Evolutionary conservation across 2,888 invertebrate species (phyloP), one percentile per base, ranked within the genome.

Genomic region (Hirtodrosophila confusa): DNA sequence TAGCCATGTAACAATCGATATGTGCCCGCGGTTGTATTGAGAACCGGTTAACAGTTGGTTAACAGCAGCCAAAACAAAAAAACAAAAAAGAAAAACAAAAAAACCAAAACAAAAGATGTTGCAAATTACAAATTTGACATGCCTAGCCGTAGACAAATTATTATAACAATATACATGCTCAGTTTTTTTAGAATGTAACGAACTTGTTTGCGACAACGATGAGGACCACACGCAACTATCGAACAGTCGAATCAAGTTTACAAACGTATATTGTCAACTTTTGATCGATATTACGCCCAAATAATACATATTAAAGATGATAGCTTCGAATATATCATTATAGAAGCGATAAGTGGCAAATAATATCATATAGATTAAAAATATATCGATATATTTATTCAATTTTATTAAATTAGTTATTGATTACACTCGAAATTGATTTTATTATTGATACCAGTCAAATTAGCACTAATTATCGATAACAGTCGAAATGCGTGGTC

Each of bases 1-100:
- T 51, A 58, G 66, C 75, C 75, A 68, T 86, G 75, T 80, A 69
- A 80, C 64, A 64, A 84, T 80, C 77, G 70, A 64, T 76, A 84
- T 73, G 31, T 68, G 74, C 71, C 69, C 39, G 67, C 61, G 71
- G 71, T 54, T 23, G 55, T 72, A 57, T 68, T 58, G 47, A 70
- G 45, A 80, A 83, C 86, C 84, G 84, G 80, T 80, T 86, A 65
- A 49, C 60, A 75, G 58, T 61, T 56, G 49, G 31, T 31, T 17
- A 17, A 17, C 17, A 17, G 17, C 17, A 17, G 31, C 31, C 31
- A 31, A 31, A 31, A 41, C 29, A 12, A 63, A 36, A 53, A 24
- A 39, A 53, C 27, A 49, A 40, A 51, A 56, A 45, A 36, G 41
- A 7, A 54, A 49, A 24, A 47, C 55, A 61, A 82, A 69, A 40